These are phyloP conservation scores for Hypotaenidia okinawae DNA, from an alignment of 2,797 vertebrate species.

Conservation along the genomic window DNA sequence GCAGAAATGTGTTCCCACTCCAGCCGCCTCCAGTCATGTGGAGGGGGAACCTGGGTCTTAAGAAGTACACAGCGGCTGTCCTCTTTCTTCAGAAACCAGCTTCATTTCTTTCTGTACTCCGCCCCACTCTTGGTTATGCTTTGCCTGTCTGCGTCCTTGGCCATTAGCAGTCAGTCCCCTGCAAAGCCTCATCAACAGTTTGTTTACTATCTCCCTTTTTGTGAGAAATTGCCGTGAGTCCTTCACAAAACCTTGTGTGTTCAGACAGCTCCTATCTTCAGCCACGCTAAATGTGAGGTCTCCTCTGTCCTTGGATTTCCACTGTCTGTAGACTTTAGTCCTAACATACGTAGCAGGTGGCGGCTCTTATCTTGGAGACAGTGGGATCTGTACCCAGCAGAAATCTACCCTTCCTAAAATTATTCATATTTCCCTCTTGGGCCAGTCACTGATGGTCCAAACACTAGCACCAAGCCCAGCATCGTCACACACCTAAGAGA, in stretches of 20 bases:
- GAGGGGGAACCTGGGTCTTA: neutral
- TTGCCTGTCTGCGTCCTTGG: neutral
- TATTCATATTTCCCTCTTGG: neutral
- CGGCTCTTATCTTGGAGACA: neutral
- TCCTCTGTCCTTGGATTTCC: neutral
- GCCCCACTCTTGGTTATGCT: rapidly evolving
- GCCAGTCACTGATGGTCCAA: neutral
- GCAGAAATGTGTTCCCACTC: neutral
- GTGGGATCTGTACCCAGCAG: neutral
- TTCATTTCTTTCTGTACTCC: neutral
- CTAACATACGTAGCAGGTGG: neutral
- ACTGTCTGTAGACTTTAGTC: neutral
- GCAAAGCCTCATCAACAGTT: neutral
- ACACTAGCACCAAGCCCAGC: neutral
- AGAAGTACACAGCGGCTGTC: neutral
- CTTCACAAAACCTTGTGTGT: neutral
- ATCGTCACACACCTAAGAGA: neutral
- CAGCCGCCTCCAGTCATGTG: neutral
- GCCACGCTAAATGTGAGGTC: neutral
- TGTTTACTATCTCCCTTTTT: neutral
- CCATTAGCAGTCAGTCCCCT: neutral
- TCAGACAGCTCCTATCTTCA: neutral
- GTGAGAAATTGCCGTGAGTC: neutral
- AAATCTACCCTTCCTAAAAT: neutral
- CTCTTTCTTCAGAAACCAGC: neutral